Evolutionary conservation across 92 coral and sea anemone species (phyloP), one percentile per base, ranked within the genome.

Genomic region (Diadumene lineata): DNA sequence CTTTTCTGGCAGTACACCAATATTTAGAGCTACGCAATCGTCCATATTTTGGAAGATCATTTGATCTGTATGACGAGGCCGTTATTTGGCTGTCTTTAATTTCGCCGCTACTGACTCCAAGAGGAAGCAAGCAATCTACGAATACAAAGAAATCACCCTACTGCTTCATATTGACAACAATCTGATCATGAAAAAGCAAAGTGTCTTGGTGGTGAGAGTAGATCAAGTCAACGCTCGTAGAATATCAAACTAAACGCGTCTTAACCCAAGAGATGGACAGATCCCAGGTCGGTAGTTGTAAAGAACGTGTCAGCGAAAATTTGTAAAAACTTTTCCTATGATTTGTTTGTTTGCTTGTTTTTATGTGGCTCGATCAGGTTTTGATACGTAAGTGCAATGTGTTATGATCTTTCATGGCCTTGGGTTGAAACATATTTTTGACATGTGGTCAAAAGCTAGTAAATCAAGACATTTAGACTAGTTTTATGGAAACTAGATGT

Each of bases 71-170:
- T 9, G 83, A 79, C 7, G 69, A 31, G 9, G 83, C 83, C 15
- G 83, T 79, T 19, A 79, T 58, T 13, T 50, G 57, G 27, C 50
- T 58, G 25, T 79, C 83, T 9, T 60, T 43, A 1, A 79, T 33
- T 13, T 16, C 60, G 0, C 77, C 83, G 1, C 28, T 24, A 24
- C 11, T 27, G 23, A 79, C 25, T 15, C 83, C 83, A 43, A 79
- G 76, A 2, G 83, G 83, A 6, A 33, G 23, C 23, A 60, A 21
- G 63, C 83, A 70, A 51, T 79, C 83, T 79, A 34, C 0, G 48
- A 38, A 38, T 38, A 38, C n/a, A n/a, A n/a, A n/a, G n/a, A n/a
- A n/a, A n/a, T n/a, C n/a, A n/a, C 51, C 9, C 51, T 17, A 44
- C 51, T 17, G 51, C 17, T 17, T 17, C 17, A 9, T 17, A 9